Conservation (phyloP, 2,113 vertebrate genomes). For the Heliornis fulica region DNA sequence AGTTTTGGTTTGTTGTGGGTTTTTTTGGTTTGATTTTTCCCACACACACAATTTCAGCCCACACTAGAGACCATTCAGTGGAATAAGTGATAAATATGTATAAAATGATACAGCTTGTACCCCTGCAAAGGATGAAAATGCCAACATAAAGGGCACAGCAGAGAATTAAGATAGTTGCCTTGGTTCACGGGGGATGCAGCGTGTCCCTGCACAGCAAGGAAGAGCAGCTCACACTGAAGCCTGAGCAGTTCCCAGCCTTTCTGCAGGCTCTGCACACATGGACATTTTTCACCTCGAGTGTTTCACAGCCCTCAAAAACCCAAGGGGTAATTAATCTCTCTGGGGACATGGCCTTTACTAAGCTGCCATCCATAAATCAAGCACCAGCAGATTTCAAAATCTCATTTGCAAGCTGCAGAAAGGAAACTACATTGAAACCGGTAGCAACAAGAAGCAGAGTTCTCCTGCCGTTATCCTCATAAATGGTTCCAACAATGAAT, state of each 20-base stretch:
- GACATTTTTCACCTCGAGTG: neutral
- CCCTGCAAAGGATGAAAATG: neutral
- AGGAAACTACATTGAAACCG: neutral
- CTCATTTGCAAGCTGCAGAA: neutral
- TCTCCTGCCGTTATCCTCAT: neutral
- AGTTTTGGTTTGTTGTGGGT: no score
- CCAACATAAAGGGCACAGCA: neutral
- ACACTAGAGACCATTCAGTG: neutral
- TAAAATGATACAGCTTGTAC: neutral
- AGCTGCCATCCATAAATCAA: accelerated
- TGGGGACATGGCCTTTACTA: accelerated
- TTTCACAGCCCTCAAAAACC: neutral
- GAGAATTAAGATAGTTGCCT: neutral
- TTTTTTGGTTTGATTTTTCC: neutral
- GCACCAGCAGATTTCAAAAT: neutral
- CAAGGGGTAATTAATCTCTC: neutral
- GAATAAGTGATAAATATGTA: neutral
- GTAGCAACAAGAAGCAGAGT: neutral
- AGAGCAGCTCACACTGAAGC: neutral
- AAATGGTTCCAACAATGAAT: neutral
- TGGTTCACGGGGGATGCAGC: neutral
- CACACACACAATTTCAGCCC: neutral
- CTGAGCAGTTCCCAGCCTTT: neutral
- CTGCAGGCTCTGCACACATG: accelerated
- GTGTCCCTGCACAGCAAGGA: neutral